Evolutionary conservation across 2,888 invertebrate genomes (phyloP), one percentile per base, ranked within the genome.

Genomic region (Acleris holmiana): DNA sequence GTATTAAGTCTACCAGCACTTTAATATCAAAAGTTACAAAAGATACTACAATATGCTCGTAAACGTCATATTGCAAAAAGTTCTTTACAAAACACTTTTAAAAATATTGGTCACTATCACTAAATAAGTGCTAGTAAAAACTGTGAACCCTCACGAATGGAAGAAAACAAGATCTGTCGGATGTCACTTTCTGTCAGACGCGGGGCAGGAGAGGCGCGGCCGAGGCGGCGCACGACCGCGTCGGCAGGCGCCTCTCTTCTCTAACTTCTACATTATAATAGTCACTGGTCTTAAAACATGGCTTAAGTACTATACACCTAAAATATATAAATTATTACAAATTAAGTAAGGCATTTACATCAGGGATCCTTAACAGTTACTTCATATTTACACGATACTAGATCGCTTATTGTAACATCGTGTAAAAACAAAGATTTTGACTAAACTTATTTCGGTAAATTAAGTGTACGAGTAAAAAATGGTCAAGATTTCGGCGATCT

Each of bases 251-350:
- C 87, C 89, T 90, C 86, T 89, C 90, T 15, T 13, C 44, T 65
- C 65, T 65, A 65, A 88, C 80, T 86, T 85, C 89, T 90, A 91
- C 89, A 91, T 89, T 88, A 91, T 85, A 91, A 91, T 90, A 91
- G 89, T 91, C 90, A 92, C 91, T 91, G 91, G 91, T 91, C 91
- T 91, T 87, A 88, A 91, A 89, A 91, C 91, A 91, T 92, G 91
- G 91, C 92, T 92, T 92, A 92, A 91, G 91, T 92, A 91, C 92
- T 91, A 91, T 91, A 91, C 91, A 92, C 89, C 91, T 92, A 91
- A 89, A 89, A 91, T 91, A 91, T 89, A 92, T 92, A 92, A 92
- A 92, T 92, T 92, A 92, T 91, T 92, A 91, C 89, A 91, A 91
- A 91, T 91, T 91, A 91, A 91, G 89, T 91, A 92, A 92, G 92